Evolutionary conservation across 2,888 invertebrate species (phyloP), one percentile per base, ranked within the genome.

Genomic region (Dexiosoma caninum): DNA sequence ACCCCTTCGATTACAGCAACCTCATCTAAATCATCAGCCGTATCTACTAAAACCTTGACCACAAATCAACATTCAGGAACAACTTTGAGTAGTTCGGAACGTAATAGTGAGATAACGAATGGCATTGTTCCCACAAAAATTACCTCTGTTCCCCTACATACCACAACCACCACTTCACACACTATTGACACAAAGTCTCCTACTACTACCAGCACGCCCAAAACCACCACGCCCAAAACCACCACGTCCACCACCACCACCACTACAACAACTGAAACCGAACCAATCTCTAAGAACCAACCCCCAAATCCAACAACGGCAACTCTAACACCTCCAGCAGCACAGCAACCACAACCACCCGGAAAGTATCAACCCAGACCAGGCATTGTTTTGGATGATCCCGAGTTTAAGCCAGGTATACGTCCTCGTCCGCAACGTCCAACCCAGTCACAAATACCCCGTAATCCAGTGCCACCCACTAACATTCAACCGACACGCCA

Each of bases 371-470:
- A 94, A 27, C 95, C 95, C 0, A 92, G 96, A 9, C 96, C 96
- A 0, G 96, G 97, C 19, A 95, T 96, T 70, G 96, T 97, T 0
- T 90, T 97, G 12, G 96, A 96, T 83, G 97, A 97, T 86, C 93
- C 95, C 0, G 95, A 95, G 88, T 95, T 94, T 89, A 94, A 95
- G 85, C 95, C 95, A 0, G 93, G 93, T 23, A 88, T 83, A 19
- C 86, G 86, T 69, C 90, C 85, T 66, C 87, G 85, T 6, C 88
- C 35, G 90, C 85, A 80, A 53, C 88, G 90, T 21, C 85, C 86
- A 5, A 83, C 86, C 1, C 80, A 84, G 9, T 76, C 83, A 1
- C 80, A 83, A 49, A 80, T 79, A 2, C 83, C 1, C 91, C 83
- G 64, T 12, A 71, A 74, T 49, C 87, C 89, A 27, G 78, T 40